These are phyloP conservation scores for Pterostichus madidus DNA, from an alignment of 2,888 invertebrate genomes.

Conservation along the genomic window DNA sequence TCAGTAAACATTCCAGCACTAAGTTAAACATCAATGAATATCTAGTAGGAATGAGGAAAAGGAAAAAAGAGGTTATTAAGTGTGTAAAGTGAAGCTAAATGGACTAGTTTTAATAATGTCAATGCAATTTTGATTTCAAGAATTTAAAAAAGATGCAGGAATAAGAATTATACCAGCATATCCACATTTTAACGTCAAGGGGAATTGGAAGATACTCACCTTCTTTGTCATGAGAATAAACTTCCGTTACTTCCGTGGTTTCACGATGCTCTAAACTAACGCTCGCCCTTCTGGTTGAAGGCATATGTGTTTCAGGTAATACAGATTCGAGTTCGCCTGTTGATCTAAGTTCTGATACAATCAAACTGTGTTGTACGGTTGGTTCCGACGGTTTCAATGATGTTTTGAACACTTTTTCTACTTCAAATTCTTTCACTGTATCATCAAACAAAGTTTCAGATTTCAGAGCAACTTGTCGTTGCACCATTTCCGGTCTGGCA, in stretches of 20 bases:
- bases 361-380: slow-evolving; percentile 76
- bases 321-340: slow-evolving; percentile 78
- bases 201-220: slow-evolving; percentile 76
- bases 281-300: slow-evolving; percentile 76
- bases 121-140: slow-evolving; percentile 49
- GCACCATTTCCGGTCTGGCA: slow-evolving; percentile 76
- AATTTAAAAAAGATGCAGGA: slow-evolving; percentile 58
- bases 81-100: slow-evolving; percentile 52
- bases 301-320: slow-evolving; percentile 75
- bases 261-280: slow-evolving; percentile 74
- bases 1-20: slow-evolving; percentile 47
- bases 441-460: slow-evolving; percentile 74
- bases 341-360: slow-evolving; percentile 78
- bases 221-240: slow-evolving; percentile 77
- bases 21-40: slow-evolving; percentile 39
- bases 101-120: slow-evolving; percentile 48
- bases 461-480: slow-evolving; percentile 76
- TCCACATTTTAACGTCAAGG: slow-evolving; percentile 56
- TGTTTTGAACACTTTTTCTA: slow-evolving; percentile 69
- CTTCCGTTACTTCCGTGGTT: slow-evolving; percentile 77
- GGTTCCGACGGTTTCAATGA: slow-evolving; percentile 73
- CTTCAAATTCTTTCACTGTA: slow-evolving; percentile 70
- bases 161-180: slow-evolving; percentile 57
- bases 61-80: slow-evolving; percentile 28
- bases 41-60: slow-evolving; percentile 27